Conservation (phyloP, 2,113 vertebrate species). For the Eulacestoma nigropectus region DNA sequence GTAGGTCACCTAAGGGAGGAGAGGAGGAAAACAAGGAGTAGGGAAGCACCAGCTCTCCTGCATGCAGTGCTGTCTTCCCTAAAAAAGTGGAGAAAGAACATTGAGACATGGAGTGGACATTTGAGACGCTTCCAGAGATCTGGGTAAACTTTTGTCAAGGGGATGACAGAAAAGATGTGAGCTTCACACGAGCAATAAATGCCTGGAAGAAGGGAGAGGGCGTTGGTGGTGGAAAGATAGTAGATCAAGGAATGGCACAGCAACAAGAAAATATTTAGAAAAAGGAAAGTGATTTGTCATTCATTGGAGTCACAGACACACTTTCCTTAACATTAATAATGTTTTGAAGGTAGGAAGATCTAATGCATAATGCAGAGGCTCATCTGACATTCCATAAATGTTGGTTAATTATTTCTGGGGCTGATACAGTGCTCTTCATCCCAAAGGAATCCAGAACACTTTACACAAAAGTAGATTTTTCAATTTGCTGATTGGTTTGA, state of each 20-base stretch:
- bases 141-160: neutral
- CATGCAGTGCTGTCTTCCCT: neutral
- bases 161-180: neutral
- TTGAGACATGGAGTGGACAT: no score
- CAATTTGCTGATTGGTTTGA: neutral
- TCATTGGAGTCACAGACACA: neutral
- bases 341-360: neutral
- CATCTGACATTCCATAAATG: neutral
- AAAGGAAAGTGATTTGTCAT: neutral
- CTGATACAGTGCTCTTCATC: neutral
- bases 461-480: neutral
- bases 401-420: conserved; percentile 5
- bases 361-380: neutral
- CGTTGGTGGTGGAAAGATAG: neutral
- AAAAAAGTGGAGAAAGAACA: neutral
- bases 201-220: neutral
- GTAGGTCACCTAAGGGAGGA: neutral
- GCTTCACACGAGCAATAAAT: neutral
- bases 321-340: neutral
- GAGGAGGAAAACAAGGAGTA: neutral
- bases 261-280: neutral
- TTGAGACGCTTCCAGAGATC: neutral
- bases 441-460: neutral
- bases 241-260: neutral
- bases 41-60: neutral